phyloP scores from a whole-genome alignment of 2,888 invertebrate genomes.

The Euproctis similis region DNA sequence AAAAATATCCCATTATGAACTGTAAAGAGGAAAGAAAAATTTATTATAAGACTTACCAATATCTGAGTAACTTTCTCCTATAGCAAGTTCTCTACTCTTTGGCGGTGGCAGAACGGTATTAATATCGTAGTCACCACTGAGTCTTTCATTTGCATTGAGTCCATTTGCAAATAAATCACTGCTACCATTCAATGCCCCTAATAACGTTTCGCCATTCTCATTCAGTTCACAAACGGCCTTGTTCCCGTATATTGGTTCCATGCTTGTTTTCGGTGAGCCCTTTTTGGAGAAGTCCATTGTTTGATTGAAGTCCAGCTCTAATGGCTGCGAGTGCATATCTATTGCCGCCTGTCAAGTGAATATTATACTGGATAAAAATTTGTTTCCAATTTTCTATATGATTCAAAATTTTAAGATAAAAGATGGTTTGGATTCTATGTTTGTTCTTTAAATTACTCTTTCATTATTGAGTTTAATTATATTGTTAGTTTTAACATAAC shows the following conservation, averaged over 20 bases:
- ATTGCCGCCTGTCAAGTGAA: constrained; percentile 58
- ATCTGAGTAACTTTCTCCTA: constrained; percentile 72
- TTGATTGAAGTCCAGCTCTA: constrained; percentile 69
- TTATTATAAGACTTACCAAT: constrained; percentile 57
- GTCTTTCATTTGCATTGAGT: constrained; percentile 47
- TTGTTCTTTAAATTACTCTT: no score
- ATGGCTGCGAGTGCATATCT: constrained; percentile 64
- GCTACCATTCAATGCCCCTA: constrained; percentile 56
- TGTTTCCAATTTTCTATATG: no score
- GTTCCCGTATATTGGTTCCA: constrained; percentile 70
- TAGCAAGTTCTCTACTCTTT: constrained; percentile 67
- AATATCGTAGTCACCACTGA: constrained; percentile 70
- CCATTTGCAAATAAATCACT: constrained; percentile 66
- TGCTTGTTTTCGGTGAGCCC: constrained; percentile 59
- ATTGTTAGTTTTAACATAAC: no score
- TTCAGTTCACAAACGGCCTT: constrained; percentile 61
- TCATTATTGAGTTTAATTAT: no score
- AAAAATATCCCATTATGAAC: no score
- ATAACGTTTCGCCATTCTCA: constrained; percentile 56
- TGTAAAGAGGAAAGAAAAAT: no score
- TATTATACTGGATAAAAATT: no score
- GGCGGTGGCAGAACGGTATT: constrained; percentile 68
- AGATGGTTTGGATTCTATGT: no score
- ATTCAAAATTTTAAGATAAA: no score
- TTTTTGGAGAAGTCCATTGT: constrained; percentile 64